phyloP scores from a whole-genome alignment of 2,888 invertebrate genomes.

The Drosophila formosana region DNA sequence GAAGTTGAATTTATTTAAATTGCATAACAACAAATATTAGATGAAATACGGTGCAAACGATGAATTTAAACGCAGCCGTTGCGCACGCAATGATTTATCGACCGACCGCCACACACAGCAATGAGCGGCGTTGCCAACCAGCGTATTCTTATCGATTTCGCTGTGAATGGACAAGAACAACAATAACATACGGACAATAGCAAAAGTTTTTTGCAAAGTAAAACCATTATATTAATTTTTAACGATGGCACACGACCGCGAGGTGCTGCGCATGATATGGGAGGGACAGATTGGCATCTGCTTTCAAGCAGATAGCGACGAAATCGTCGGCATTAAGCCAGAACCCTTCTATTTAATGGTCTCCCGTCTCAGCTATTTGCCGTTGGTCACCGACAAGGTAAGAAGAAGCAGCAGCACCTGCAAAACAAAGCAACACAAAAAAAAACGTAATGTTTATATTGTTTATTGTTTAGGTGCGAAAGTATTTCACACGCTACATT shows the following conservation, averaged over 20 bases:
- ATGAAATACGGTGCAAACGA: too few relatives aligned
- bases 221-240: conserved; percentile 10
- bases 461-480: conserved; percentile 88
- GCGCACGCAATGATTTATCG: not conserved
- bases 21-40: too few relatives aligned
- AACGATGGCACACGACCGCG: conserved; percentile 96
- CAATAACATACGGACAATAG: conserved; percentile 35
- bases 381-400: conserved; percentile 97
- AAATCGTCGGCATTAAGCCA: conserved; percentile 94
- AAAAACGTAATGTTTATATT: conserved; percentile 49
- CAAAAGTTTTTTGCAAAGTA: conserved; percentile 30
- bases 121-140: conserved; percentile 24
- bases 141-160: not conserved
- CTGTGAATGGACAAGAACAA: conserved; percentile 42
- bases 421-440: not conserved
- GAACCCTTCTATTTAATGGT: conserved; percentile 97
- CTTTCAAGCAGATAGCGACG: conserved; percentile 94
- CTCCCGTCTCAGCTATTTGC: conserved; percentile 96
- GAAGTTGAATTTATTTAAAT: too few relatives aligned
- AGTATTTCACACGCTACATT: conserved; percentile 94
- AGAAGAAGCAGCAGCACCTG: conserved; percentile 52
- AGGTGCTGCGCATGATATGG: conserved; percentile 97
- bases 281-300: conserved; percentile 97
- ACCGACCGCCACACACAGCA: not conserved
- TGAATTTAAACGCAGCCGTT: not conserved